phyloP scores from a whole-genome alignment of 2,797 vertebrate genomes.

The Sebastes itinus region DNA sequence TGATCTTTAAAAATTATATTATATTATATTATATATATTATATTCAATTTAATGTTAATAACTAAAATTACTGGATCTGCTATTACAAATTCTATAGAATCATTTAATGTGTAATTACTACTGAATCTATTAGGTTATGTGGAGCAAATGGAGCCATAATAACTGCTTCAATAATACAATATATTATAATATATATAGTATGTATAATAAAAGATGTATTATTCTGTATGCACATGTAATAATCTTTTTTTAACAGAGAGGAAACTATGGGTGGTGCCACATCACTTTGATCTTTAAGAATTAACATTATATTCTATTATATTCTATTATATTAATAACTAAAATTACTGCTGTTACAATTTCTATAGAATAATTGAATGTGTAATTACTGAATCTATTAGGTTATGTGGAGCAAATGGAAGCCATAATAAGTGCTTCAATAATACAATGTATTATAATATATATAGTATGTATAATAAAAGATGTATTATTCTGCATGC shows the following conservation, averaged over 20 bases:
- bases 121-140: neutral
- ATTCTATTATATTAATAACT: neutral
- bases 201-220: rapidly evolving
- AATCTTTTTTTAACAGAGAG: neutral
- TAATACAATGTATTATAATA: too few species aligned
- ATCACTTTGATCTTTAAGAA: neutral
- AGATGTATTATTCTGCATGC: neutral
- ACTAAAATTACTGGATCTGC: rapidly evolving
- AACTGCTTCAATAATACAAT: neutral
- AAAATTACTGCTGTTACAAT: neutral
- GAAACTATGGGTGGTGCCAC: slow-evolving; percentile 17
- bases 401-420: neutral
- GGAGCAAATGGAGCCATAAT: neutral
- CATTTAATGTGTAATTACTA: neutral
- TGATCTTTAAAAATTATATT: neutral
- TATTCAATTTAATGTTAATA: neutral
- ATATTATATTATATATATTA: neutral
- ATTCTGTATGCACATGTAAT: neutral
- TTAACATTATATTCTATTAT: neutral
- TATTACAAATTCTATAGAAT: neutral
- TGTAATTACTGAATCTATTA: neutral
- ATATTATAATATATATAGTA: too few species aligned
- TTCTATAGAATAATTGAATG: neutral
- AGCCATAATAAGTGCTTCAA: neutral
- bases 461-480: too few species aligned